These are phyloP conservation scores for Falco rusticolus DNA, from an alignment of 2,797 vertebrate species.

Conservation along the genomic window DNA sequence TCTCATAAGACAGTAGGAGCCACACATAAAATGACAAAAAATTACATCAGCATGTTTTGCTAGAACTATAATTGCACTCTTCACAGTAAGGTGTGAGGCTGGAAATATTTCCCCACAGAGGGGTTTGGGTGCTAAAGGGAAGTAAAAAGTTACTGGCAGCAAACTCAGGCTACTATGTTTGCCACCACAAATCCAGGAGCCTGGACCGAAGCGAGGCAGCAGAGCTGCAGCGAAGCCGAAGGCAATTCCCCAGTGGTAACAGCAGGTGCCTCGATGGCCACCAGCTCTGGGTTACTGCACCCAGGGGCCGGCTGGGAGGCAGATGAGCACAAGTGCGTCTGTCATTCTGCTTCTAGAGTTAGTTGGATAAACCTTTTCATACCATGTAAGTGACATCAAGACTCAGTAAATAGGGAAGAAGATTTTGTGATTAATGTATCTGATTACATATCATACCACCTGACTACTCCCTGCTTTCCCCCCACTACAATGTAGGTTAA, in stretches of 20 bases:
- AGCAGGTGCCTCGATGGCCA: neutral
- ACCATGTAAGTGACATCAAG: neutral
- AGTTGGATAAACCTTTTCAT: neutral
- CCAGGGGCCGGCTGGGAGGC: neutral
- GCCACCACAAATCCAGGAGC: neutral
- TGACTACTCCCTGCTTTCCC: neutral
- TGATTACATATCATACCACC: neutral
- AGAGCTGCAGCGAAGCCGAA: neutral
- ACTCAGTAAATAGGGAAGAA: neutral
- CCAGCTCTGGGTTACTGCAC: neutral
- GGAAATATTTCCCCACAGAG: neutral
- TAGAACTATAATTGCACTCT: neutral
- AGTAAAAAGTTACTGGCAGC: neutral
- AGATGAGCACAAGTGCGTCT: neutral
- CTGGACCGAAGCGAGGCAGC: neutral
- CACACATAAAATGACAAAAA: neutral
- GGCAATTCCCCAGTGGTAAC: accelerated
- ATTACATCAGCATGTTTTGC: neutral
- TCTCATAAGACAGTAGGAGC: constrained; percentile 4
- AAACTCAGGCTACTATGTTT: neutral
- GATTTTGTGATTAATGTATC: neutral
- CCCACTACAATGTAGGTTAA: neutral
- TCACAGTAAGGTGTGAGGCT: neutral
- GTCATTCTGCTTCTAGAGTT: neutral
- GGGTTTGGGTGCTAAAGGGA: neutral